phyloP scores from a whole-genome alignment of 1,140 invertebrate genomes.

The Phthorimaea operculella region DNA sequence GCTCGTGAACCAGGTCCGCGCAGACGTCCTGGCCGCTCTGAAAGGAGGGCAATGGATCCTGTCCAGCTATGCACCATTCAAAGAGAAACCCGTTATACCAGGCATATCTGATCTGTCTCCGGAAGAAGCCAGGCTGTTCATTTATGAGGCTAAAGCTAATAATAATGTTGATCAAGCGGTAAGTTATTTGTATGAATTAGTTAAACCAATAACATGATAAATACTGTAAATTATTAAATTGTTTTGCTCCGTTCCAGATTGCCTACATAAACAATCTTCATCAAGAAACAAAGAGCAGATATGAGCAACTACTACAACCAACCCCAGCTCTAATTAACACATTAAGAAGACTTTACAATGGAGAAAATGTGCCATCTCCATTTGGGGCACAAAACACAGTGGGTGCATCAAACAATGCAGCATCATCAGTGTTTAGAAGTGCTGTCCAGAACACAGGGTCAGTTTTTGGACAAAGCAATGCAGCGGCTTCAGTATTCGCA shows the following conservation, averaged over 20 bases:
- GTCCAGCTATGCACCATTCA: slow-evolving; percentile 73
- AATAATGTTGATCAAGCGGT: slow-evolving; percentile 71
- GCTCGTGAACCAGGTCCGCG: slow-evolving; percentile 65
- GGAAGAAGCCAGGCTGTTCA: slow-evolving; percentile 72
- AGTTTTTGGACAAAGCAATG: slow-evolving; percentile 16
- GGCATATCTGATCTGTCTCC: slow-evolving; percentile 73
- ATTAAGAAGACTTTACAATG: slow-evolving; percentile 34
- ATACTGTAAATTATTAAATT: neutral
- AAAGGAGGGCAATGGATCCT: slow-evolving; percentile 74
- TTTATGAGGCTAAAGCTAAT: slow-evolving; percentile 72
- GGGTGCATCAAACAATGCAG: slow-evolving; percentile 14
- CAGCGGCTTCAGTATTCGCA: slow-evolving; percentile 22
- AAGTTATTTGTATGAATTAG: slow-evolving; percentile 27
- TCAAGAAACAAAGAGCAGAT: slow-evolving; percentile 65
- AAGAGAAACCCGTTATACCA: slow-evolving; percentile 71
- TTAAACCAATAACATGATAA: slow-evolving; percentile 8
- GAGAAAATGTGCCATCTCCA: slow-evolving; percentile 25
- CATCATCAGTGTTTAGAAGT: slow-evolving; percentile 43
- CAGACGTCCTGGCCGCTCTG: slow-evolving; percentile 69
- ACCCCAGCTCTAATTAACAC: slow-evolving; percentile 52
- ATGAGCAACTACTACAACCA: slow-evolving; percentile 69
- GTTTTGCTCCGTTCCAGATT: slow-evolving; percentile 57
- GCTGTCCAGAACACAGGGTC: slow-evolving; percentile 29
- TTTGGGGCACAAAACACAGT: slow-evolving; percentile 20
- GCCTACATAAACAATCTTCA: slow-evolving; percentile 66